Percentiles rank a stretch among this genome's conserved stretches.
Evolutionary conservation across 2,888 invertebrate genomes (phyloP).

Genomic region (Folsomia candida): DNA sequence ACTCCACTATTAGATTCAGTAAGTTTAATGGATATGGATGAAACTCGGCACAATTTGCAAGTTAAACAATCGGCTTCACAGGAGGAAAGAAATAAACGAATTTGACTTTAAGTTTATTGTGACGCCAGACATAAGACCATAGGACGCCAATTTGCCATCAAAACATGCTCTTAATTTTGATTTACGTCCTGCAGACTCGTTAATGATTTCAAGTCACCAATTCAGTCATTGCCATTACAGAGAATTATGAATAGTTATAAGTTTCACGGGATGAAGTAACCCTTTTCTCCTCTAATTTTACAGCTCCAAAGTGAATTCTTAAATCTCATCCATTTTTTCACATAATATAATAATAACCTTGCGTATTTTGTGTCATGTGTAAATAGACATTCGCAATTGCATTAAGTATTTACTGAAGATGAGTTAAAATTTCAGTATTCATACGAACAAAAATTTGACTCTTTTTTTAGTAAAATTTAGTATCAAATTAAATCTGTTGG

Average conservation of each 20-base stretch:
- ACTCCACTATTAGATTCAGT: constrained; percentile 1
- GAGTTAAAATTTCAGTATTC: too few species aligned
- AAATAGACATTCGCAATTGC: too few species aligned
- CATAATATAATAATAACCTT: too few species aligned
- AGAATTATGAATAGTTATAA: constrained; percentile 1
- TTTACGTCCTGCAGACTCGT: constrained; percentile 24
- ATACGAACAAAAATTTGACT: too few species aligned
- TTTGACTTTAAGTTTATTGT: constrained; percentile 8
- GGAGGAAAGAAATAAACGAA: background rate
- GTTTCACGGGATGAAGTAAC: background rate
- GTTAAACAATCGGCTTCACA: background rate
- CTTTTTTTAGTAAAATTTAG: too few species aligned
- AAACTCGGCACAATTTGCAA: background rate
- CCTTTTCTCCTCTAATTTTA: background rate
- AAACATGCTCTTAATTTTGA: constrained; percentile 31
- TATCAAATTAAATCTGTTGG: too few species aligned
- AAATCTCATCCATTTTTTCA: background rate
- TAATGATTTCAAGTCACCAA: constrained; percentile 19
- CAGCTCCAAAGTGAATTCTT: background rate
- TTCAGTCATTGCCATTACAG: background rate
- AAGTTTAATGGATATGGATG: background rate
- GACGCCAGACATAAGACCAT: constrained; percentile 27
- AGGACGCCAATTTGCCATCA: constrained; percentile 29
- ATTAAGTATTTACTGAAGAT: too few species aligned
- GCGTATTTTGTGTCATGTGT: too few species aligned